A percentile compares a stretch with the other conserved stretches of the same genome.
These are phyloP conservation scores for Platyrinchus mystaceus DNA, from an alignment of 2,797 vertebrate genomes.

Conservation along the genomic window DNA sequence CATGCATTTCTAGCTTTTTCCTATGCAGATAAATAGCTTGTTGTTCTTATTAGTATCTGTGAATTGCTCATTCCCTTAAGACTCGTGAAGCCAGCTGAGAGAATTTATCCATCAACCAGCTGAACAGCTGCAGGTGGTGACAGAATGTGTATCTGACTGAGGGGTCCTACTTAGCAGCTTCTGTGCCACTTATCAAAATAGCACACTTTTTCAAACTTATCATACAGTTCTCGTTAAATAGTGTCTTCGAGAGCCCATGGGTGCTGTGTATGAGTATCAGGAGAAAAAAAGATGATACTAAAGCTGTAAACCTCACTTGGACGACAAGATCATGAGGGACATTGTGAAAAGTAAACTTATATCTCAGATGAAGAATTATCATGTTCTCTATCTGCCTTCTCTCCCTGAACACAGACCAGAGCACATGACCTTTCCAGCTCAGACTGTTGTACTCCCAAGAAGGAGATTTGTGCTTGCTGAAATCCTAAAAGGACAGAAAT, in stretches of 20 bases:
- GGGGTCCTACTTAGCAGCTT: background rate
- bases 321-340: background rate
- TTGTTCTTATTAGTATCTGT: background rate
- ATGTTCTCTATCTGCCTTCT: background rate
- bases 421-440: background rate
- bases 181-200: background rate
- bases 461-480: background rate
- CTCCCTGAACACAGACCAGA: background rate
- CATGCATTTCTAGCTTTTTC: background rate
- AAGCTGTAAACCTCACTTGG: background rate
- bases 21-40: background rate
- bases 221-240: background rate
- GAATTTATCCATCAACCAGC: background rate
- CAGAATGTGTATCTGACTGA: background rate
- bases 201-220: background rate
- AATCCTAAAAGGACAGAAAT: background rate
- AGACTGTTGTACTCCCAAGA: background rate
- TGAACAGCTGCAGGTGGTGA: background rate
- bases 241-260: background rate
- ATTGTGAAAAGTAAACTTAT: background rate
- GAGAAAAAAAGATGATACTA: background rate
- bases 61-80: background rate
- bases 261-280: background rate
- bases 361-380: background rate
- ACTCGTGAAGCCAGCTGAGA: background rate